Percentiles rank a stretch among this genome's conserved stretches.
Evolutionary conservation across 2,888 invertebrate genomes (phyloP).

Genomic region (Morpho deidamia): DNA sequence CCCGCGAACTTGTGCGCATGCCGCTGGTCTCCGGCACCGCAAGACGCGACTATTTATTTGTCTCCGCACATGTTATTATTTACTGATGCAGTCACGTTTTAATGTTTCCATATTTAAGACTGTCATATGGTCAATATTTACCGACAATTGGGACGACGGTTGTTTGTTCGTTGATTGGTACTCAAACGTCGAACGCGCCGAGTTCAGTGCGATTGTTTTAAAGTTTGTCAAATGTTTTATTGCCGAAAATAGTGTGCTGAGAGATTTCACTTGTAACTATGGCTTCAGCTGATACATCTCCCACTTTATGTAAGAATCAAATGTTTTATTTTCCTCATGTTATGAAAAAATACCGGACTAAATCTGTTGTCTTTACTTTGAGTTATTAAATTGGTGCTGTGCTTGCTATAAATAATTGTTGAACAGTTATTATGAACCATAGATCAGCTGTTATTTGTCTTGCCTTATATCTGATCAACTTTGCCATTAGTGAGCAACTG

Average conservation of each 20-base stretch:
- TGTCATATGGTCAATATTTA: constrained; percentile 45
- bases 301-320: constrained; percentile 20
- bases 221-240: constrained; percentile 14
- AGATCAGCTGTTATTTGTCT: too few species aligned
- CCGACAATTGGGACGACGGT: constrained; percentile 37
- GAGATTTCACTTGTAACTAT: constrained; percentile 7
- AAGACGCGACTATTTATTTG: constrained; percentile 38
- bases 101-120: constrained; percentile 34
- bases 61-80: constrained; percentile 46
- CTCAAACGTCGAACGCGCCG: constrained; percentile 5
- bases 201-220: constrained; percentile 13
- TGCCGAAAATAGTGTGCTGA: neutral
- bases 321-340: neutral
- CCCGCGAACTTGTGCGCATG: constrained; percentile 45
- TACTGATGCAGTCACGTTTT: constrained; percentile 30
- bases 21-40: constrained; percentile 41
- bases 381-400: neutral
- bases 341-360: too few species aligned
- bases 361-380: neutral
- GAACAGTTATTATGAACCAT: too few species aligned
- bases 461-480: too few species aligned
- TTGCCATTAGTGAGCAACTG: neutral
- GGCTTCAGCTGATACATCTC: constrained; percentile 18
- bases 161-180: constrained; percentile 31
- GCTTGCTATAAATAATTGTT: neutral